phyloP scores from a whole-genome alignment of 2,888 invertebrate species.

The Pocota personata region DNA sequence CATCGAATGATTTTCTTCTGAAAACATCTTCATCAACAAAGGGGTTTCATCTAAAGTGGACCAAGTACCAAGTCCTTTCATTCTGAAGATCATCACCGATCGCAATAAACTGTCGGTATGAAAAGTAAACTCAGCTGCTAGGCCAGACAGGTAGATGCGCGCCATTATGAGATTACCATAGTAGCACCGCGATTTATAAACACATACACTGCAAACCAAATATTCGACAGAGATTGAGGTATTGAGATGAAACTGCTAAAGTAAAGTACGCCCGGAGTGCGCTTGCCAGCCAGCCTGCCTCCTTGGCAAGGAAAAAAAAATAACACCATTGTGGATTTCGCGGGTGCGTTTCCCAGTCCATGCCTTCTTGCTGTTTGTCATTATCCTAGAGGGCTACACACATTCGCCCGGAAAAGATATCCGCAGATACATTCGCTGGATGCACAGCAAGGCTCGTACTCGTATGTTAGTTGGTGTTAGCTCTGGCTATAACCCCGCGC shows the following conservation, averaged over 20 bases:
- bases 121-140: slow-evolving; percentile 33
- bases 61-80: slow-evolving; percentile 15
- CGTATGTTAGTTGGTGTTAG: too few relatives aligned
- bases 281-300: slow-evolving; percentile 51
- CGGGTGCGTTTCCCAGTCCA: slow-evolving; percentile 60
- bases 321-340: slow-evolving; percentile 19
- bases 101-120: background rate
- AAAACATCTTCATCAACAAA: background rate
- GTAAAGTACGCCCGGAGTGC: slow-evolving; percentile 64
- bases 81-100: slow-evolving; percentile 2
- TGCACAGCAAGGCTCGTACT: slow-evolving; percentile 19
- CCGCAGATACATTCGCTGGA: slow-evolving; percentile 4
- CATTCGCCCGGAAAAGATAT: slow-evolving; percentile 34
- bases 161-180: slow-evolving; percentile 36
- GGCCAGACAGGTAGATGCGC: slow-evolving; percentile 50
- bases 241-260: slow-evolving; percentile 16
- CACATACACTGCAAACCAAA: slow-evolving; percentile 1
- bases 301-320: background rate
- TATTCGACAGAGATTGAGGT: slow-evolving; percentile 23
- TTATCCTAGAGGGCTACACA: slow-evolving; percentile 57
- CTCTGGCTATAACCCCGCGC: slow-evolving; percentile 7
- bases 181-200: slow-evolving; percentile 2
- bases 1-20: background rate
- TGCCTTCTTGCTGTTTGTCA: slow-evolving; percentile 49
- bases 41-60: slow-evolving; percentile 7